Evolutionary conservation across 2,888 invertebrate genomes (phyloP).

Genomic region (Acronicta leporina): DNA sequence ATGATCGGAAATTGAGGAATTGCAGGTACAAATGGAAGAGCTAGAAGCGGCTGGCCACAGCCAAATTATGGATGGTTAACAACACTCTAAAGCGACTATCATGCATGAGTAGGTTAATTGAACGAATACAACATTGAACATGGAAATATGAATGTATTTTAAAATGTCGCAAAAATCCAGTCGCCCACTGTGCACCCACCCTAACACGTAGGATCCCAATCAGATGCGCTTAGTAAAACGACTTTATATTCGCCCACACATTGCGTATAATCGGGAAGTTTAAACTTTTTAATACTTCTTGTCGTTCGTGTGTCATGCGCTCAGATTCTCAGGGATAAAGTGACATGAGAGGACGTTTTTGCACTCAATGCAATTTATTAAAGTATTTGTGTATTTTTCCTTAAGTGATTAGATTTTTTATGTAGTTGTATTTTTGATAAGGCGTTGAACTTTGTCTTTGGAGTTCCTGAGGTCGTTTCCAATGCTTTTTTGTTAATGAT

Average conservation of each 20-base stretch:
- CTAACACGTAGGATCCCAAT: slow-evolving; percentile 31
- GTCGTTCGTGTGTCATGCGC: slow-evolving; percentile 20
- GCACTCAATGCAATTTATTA: slow-evolving; percentile 24
- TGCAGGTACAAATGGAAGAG: no score
- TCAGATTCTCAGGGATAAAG: slow-evolving; percentile 17
- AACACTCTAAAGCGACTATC: no score
- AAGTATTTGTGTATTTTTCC: slow-evolving; percentile 1
- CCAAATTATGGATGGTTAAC: no score
- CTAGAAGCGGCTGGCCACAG: no score
- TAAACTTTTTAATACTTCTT: slow-evolving; percentile 26
- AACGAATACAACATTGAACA: no score
- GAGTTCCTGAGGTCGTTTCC: slow-evolving; percentile 5
- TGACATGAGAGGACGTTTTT: slow-evolving; percentile 31
- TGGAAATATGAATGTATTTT: no score
- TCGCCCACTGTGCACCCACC: not conserved
- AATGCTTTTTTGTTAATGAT: no score
- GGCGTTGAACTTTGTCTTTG: slow-evolving; percentile 28
- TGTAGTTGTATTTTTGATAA: slow-evolving; percentile 15
- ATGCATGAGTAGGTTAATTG: no score
- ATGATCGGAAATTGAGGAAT: no score
- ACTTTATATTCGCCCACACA: slow-evolving; percentile 41
- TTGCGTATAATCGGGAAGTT: slow-evolving; percentile 26
- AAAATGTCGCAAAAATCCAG: slow-evolving; percentile 1
- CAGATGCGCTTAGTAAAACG: slow-evolving; percentile 33
- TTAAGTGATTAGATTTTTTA: slow-evolving; percentile 13